These are phyloP conservation scores for Crenichthys baileyi DNA, from an alignment of 2,797 vertebrate species.

Conservation along the genomic window DNA sequence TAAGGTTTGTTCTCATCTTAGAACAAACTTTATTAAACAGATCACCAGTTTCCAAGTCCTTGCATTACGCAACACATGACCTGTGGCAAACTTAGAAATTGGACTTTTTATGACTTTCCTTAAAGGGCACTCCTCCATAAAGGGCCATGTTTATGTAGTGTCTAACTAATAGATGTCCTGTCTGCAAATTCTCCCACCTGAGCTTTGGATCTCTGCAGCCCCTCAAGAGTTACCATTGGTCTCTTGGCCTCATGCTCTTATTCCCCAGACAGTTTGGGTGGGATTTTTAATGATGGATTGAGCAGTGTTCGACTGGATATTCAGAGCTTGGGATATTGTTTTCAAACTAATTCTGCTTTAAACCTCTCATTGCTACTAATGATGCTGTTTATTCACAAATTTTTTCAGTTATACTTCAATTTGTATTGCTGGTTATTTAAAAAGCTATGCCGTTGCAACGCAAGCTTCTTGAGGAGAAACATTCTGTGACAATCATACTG, in stretches of 20 bases:
- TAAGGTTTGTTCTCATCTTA: neutral
- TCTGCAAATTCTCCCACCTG: neutral
- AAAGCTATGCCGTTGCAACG: neutral
- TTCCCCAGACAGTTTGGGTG: neutral
- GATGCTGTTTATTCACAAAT: neutral
- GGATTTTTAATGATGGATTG: neutral
- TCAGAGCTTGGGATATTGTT: neutral
- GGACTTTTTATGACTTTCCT: neutral
- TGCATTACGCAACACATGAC: neutral
- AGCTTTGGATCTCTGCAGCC: neutral
- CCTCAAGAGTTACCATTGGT: neutral
- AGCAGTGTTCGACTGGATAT: neutral
- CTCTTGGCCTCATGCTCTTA: neutral
- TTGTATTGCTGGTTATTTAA: neutral
- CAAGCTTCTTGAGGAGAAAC: neutral
- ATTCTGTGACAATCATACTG: conserved; percentile 1
- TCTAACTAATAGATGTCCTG: neutral
- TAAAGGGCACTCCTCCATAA: neutral
- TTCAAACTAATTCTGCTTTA: neutral
- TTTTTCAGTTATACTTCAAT: neutral
- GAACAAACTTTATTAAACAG: neutral
- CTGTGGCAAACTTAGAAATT: neutral
- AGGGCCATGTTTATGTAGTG: neutral
- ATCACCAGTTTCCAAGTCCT: neutral
- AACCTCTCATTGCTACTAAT: neutral